A percentile compares a stretch with the other conserved stretches of the same genome.
Evolutionary conservation across 2,797 vertebrate genomes (phyloP).

Genomic region (Lemur catta): DNA sequence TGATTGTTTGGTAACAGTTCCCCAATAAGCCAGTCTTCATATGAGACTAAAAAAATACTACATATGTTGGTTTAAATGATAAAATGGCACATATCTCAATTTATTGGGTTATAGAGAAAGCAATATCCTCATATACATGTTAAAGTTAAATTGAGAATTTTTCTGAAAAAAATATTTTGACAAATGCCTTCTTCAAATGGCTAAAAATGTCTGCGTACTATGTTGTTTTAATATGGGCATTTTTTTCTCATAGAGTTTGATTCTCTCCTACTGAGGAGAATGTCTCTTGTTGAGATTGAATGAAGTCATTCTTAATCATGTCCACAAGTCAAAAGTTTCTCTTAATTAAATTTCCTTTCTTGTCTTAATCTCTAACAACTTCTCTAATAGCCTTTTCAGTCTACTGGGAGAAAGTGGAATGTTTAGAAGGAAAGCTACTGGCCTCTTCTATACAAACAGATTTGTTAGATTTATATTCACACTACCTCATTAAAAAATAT

Average conservation of each 20-base stretch:
- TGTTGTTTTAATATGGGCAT: background rate
- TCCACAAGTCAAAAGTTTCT: background rate
- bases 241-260: background rate
- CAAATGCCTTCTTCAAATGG: background rate
- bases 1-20: constrained; percentile 66
- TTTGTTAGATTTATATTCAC: background rate
- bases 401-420: background rate
- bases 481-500: background rate
- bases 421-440: background rate
- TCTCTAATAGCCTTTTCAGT: background rate
- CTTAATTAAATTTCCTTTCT: background rate
- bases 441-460: background rate
- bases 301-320: background rate
- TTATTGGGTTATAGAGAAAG: background rate
- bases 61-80: constrained; percentile 13
- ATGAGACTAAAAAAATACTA: constrained; percentile 5
- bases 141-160: constrained; percentile 15
- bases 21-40: constrained; percentile 58
- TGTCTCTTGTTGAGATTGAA: background rate
- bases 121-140: background rate
- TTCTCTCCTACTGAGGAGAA: background rate
- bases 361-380: background rate
- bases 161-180: background rate
- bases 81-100: background rate
- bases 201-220: background rate